Base-by-base conservation (phyloP, 2,113 vertebrate species). In the Barbus barbus region DNA sequence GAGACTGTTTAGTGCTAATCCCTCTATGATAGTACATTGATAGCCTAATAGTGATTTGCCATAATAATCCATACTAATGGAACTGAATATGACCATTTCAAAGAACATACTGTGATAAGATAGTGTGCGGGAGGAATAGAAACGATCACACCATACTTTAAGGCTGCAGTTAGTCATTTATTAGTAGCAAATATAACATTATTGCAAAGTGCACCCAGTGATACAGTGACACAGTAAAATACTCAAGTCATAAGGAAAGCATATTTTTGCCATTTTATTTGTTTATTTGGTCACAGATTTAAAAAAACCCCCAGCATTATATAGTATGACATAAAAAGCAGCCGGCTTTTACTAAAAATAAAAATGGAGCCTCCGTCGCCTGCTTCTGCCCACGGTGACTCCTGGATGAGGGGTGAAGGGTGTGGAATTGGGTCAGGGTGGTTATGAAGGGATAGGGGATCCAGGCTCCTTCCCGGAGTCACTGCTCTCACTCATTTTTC, bases 401-500 rank as follows among this genome's bases (percentile, higher is more conserved):
- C 78, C 58, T 5, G 79, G 86, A 36, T 65, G 36, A 48, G 41
- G 33, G 26, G 76, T 36, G 38, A 36, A 0, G 44, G 81, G 67
- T 46, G 7, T 46, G 56, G 28, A 80, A n/a, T 44, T 61, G 89
- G 86, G 69, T 83, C 12, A 6, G 61, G 88, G 74, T 86, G 1
- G 11, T 41, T 92, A 92, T 24, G 91, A 84, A 0, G 88, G 77
- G 46, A 86, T 69, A 0, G 84, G 86, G 14, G 89, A 85, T 4
- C 85, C 85, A 0, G 90, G 0, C 60, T 90, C 92, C 73, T 92
- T 94, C 83, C 91, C 91, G 0, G 90, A 88, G 51, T 95, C 95
- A 5, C 92, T 92, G 81, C 33, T 89, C 56, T 92, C 92, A 26
- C 92, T 94, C 1, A 89, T 83, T 46, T 94, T 94, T 88, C 93